Base-by-base conservation (phyloP, 2,113 vertebrate genomes). In the Dipodomys merriami region DNA sequence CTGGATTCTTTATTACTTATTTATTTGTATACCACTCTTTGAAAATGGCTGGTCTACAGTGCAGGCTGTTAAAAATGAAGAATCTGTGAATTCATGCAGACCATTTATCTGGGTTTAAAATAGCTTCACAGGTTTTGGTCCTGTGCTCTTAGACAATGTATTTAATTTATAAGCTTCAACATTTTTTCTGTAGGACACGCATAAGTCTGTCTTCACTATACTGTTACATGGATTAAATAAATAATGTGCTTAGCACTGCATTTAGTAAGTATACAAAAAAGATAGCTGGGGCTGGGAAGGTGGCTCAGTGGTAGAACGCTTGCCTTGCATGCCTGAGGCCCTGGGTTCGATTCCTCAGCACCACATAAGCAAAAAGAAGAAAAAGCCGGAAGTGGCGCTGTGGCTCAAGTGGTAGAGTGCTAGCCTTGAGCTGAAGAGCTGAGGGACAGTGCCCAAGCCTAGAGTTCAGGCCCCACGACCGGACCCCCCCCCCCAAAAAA, bases 151-250 rank as follows among this genome's bases (percentile, higher is more conserved):
- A 15, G 77, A 20, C 4, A 83, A n/a, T 68, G 76, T 33, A 72
- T 57, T 30, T 73, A 77, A 69, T 30, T 71, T 13, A 68, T 57
- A 64, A 86, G 20, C 6, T 11, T 35, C 35, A 68, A 16, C 16
- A 57, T 57, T 80, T 91, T n/a, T 67, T 49, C 25, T 85, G 13
- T 64, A 81, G 33, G 88, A 95, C 73, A 5, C 90, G 2, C 62
- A 1, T 60, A 64, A 77, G 35, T 84, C 5, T 13, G 84, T 60
- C 33, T 25, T 74, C 20, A 13, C 11, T 74, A 29, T 29, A 27
- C 30, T 73, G 25, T 39, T 74, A 64, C 15, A 44, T 81, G 25
- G 57, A 39, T 30, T 69, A 88, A 78, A 29, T 83, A 39, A 53
- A 76, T 86, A 73, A 88, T 89, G 22, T 76, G 23, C 27, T 93